Evolutionary conservation across 2,888 invertebrate species (phyloP).

Genomic region (Parthenolecanium corni): DNA sequence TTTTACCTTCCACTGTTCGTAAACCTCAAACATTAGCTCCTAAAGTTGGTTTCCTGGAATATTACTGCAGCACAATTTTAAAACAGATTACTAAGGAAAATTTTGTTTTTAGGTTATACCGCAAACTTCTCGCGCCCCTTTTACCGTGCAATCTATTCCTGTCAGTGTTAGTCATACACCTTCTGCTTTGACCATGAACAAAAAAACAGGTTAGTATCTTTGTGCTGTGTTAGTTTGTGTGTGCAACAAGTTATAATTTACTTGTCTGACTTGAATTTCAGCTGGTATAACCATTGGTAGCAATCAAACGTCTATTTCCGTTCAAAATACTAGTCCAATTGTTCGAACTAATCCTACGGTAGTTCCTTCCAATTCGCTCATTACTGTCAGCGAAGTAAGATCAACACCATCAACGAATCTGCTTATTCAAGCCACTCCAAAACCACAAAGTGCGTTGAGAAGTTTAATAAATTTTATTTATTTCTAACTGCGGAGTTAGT

Average conservation of each 20-base stretch:
- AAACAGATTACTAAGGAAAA: too few relatives aligned
- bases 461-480: background rate
- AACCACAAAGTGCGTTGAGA: constrained; percentile 3
- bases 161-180: constrained; percentile 25
- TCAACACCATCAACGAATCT: constrained; percentile 1
- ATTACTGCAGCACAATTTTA: background rate
- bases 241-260: background rate
- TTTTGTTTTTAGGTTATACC: constrained; percentile 13
- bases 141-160: constrained; percentile 23
- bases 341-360: constrained; percentile 5
- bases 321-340: constrained; percentile 13
- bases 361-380: constrained; percentile 15
- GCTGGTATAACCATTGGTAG: constrained; percentile 15
- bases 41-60: background rate
- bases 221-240: background rate
- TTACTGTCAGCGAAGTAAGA: constrained; percentile 6
- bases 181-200: constrained; percentile 22
- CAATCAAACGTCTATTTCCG: constrained; percentile 6
- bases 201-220: constrained; percentile 10
- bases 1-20: constrained; percentile 1
- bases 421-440: constrained; percentile 9
- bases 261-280: background rate
- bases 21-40: constrained; percentile 21
- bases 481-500: background rate
- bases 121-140: constrained; percentile 12